phyloP scores from a whole-genome alignment of 1,140 invertebrate species.

The Pachypeltis micranthus region DNA sequence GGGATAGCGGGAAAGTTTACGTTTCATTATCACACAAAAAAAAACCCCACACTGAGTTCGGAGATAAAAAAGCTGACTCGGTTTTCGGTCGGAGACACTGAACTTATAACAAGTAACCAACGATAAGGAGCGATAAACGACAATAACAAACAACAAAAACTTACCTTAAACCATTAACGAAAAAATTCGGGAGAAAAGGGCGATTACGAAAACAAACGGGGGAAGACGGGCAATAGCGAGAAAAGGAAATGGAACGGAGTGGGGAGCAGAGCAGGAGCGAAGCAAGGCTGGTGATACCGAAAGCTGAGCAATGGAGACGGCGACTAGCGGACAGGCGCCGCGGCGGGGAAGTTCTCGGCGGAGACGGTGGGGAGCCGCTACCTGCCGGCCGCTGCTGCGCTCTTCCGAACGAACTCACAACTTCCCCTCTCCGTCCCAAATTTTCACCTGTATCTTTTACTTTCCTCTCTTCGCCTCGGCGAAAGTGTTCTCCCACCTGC shows the following conservation, averaged over 20 bases:
- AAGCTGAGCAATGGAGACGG: conserved; percentile 7
- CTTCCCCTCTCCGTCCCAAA: too few relatives aligned
- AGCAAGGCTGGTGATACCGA: conserved; percentile 7
- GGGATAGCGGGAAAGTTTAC: not conserved
- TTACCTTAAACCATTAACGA: conserved; percentile 5
- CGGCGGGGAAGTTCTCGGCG: not conserved
- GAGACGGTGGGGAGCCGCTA: too few relatives aligned
- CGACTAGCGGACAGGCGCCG: not conserved
- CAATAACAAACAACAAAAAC: not conserved
- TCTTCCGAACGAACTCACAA: too few relatives aligned
- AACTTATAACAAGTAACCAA: too few relatives aligned
- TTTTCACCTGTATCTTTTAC: too few relatives aligned
- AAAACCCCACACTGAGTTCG: not conserved
- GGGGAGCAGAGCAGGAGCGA: not conserved
- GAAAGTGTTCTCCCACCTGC: too few relatives aligned
- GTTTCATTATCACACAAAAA: not conserved
- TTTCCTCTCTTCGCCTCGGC: too few relatives aligned
- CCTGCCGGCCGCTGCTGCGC: too few relatives aligned
- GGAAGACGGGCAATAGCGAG: not conserved
- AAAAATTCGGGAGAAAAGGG: not conserved
- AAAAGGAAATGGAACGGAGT: conserved; percentile 8
- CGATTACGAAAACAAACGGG: conserved; percentile 5
- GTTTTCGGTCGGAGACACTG: too few relatives aligned
- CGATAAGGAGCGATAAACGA: not conserved
- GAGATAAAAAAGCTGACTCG: too few relatives aligned